Evolutionary conservation across 2,888 invertebrate genomes (phyloP).

Genomic region (Polydrusus tereticollis): DNA sequence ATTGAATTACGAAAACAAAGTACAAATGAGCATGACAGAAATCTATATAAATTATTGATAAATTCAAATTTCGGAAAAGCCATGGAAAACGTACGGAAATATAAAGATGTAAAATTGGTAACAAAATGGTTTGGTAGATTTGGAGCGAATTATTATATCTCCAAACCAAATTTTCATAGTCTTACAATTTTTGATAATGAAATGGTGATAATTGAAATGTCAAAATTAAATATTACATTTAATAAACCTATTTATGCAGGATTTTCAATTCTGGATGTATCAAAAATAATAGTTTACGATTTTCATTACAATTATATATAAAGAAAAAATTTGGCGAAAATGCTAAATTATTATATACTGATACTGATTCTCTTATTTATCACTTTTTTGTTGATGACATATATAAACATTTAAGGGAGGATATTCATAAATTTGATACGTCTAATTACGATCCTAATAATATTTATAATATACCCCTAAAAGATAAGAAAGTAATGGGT

Average conservation of each 20-base stretch:
- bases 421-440: no score
- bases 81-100: slow-evolving; percentile 22
- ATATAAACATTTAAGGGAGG: no score
- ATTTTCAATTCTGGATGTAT: slow-evolving; percentile 12
- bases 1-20: background rate
- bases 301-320: no score
- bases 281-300: no score
- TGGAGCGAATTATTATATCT: slow-evolving; percentile 25
- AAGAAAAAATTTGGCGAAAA: no score
- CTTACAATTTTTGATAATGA: slow-evolving; percentile 3
- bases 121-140: slow-evolving; percentile 18
- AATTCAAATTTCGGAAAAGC: background rate
- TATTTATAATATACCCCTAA: no score
- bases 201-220: slow-evolving; percentile 16
- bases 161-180: slow-evolving; percentile 22
- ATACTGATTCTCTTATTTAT: no score
- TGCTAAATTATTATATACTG: no score
- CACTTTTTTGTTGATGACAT: no score
- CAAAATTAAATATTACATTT: slow-evolving; percentile 16
- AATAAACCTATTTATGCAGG: slow-evolving; percentile 25
- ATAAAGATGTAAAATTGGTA: slow-evolving; percentile 27
- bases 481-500: no score
- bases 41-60: slow-evolving; percentile 1
- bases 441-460: no score
- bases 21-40: background rate